These are phyloP conservation scores for Aplochiton taeniatus DNA, from an alignment of 2,797 vertebrate species.

Conservation along the genomic window DNA sequence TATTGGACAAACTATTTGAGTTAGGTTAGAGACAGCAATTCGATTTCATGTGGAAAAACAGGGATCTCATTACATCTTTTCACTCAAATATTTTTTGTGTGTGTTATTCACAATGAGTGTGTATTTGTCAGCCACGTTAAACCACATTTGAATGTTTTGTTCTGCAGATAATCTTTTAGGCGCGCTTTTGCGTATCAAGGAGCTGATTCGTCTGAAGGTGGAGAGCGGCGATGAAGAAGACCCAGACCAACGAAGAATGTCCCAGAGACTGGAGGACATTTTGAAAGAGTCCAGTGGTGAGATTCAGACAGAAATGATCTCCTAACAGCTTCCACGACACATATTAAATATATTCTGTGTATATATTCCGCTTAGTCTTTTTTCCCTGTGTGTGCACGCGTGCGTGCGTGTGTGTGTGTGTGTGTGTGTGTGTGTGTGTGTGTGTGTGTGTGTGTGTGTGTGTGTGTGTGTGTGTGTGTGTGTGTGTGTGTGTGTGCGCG, in stretches of 20 bases:
- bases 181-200: constrained; percentile 72
- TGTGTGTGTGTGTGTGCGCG: not conserved
- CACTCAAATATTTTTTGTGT: too few species aligned
- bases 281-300: constrained; percentile 73
- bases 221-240: constrained; percentile 70
- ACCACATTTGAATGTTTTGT: not conserved
- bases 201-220: constrained; percentile 72
- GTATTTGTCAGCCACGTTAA: not conserved
- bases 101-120: too few species aligned
- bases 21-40: too few species aligned
- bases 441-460: constrained; percentile 13
- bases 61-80: too few species aligned
- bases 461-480: not conserved
- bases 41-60: too few species aligned
- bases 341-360: too few species aligned
- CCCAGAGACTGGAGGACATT: constrained; percentile 72
- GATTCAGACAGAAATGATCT: too few species aligned
- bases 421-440: too few species aligned
- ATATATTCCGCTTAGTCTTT: not conserved
- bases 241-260: constrained; percentile 68
- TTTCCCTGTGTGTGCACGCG: not conserved
- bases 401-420: not conserved
- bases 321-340: too few species aligned
- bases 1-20: too few species aligned
- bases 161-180: constrained; percentile 70